phyloP scores from a whole-genome alignment of 2,888 invertebrate genomes.

The Pheosia tremula region DNA sequence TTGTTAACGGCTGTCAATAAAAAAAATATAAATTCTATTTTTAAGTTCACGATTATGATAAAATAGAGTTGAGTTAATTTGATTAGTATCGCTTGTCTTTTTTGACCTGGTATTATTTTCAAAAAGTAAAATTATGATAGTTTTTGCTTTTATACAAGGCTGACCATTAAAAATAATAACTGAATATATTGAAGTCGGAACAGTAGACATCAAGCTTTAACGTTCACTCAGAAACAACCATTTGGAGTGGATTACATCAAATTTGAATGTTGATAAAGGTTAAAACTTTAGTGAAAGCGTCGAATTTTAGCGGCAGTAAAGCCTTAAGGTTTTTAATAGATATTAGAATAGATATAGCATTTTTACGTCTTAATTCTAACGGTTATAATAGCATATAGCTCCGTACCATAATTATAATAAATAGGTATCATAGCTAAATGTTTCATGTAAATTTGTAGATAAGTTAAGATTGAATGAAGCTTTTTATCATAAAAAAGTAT shows the following conservation, averaged over 20 bases:
- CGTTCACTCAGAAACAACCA: slow-evolving; percentile 41
- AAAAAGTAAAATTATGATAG: slow-evolving; percentile 26
- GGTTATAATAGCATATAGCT: slow-evolving; percentile 11
- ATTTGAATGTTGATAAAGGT: slow-evolving; percentile 47
- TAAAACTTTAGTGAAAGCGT: slow-evolving; percentile 44
- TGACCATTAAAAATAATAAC: slow-evolving; percentile 35
- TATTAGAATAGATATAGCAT: slow-evolving; percentile 34
- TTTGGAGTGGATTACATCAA: slow-evolving; percentile 43
- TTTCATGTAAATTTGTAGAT: too few species aligned
- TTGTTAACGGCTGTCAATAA: slow-evolving; percentile 53
- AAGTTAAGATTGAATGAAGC: too few species aligned
- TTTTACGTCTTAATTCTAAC: slow-evolving; percentile 30
- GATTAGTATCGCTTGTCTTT: slow-evolving; percentile 38
- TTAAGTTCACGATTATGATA: slow-evolving; percentile 43
- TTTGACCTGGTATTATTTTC: slow-evolving; percentile 44
- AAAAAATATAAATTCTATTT: slow-evolving; percentile 49
- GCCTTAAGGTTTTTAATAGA: slow-evolving; percentile 46
- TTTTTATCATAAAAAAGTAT: not conserved
- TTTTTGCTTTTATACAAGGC: slow-evolving; percentile 19
- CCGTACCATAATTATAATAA: too few species aligned
- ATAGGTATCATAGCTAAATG: too few species aligned
- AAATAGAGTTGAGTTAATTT: slow-evolving; percentile 43
- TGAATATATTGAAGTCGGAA: slow-evolving; percentile 37
- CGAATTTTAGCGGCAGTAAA: slow-evolving; percentile 42
- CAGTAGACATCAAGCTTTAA: slow-evolving; percentile 43